Percentiles rank a stretch among this genome's conserved stretches.
Evolutionary conservation across 2,797 vertebrate species (phyloP).

Genomic region (Furcifer pardalis): DNA sequence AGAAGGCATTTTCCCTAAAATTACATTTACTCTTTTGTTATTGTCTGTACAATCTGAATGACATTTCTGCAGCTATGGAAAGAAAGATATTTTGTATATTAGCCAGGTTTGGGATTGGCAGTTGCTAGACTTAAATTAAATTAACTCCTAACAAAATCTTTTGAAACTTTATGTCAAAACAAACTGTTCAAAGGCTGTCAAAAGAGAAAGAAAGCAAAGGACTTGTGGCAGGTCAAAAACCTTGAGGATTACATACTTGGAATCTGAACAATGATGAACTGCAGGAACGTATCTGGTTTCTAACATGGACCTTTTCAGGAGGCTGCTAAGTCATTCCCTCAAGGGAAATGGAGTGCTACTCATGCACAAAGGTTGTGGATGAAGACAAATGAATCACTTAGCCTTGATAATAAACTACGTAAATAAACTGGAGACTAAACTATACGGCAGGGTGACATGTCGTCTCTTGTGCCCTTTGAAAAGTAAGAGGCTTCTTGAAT

Average conservation of each 20-base stretch:
- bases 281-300: neutral
- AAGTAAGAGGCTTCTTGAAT: neutral
- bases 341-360: neutral
- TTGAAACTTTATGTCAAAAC: constrained; percentile 4
- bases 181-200: constrained; percentile 1
- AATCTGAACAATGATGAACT: constrained; percentile 25
- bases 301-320: constrained; percentile 1
- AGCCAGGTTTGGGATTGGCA: constrained; percentile 43
- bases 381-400: neutral
- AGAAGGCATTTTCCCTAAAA: constrained; percentile 8
- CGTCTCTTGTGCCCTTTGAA: neutral
- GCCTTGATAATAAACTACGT: neutral
- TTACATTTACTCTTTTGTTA: constrained; percentile 39
- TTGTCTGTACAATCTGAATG: constrained; percentile 16
- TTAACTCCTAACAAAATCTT: constrained; percentile 38
- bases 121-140: constrained; percentile 13
- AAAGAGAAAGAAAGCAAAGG: constrained; percentile 20
- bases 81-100: constrained; percentile 35
- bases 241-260: neutral
- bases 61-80: constrained; percentile 24
- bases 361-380: constrained; percentile 10
- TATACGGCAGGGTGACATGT: neutral
- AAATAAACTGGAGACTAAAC: too few relatives aligned
- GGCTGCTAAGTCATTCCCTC: neutral
- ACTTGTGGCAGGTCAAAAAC: constrained; percentile 4